A percentile compares a stretch with the other conserved stretches of the same genome.
phyloP scores from a whole-genome alignment of 2,113 vertebrate genomes.

The Terrapene triunguis region DNA sequence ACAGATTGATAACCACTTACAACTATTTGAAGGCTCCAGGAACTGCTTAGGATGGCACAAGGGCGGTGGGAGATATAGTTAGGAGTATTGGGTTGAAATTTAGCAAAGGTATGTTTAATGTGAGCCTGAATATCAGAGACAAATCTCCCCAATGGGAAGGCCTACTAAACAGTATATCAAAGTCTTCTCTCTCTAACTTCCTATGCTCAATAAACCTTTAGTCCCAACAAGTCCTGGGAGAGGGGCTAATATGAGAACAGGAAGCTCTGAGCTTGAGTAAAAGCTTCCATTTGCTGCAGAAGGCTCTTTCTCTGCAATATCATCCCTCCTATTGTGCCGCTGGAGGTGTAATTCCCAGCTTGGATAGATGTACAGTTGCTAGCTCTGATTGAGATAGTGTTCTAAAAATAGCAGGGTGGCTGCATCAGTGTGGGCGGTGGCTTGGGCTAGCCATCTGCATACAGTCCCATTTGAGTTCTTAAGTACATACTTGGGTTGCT shows the following conservation, averaged over 20 bases:
- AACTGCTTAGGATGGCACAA: neutral
- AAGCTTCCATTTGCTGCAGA: neutral
- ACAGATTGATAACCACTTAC: neutral
- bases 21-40: neutral
- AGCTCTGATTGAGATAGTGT: neutral
- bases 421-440: neutral
- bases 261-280: neutral
- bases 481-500: neutral
- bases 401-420: neutral
- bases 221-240: accelerated
- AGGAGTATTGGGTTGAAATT: neutral
- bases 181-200: neutral
- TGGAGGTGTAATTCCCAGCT: neutral
- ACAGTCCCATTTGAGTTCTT: neutral
- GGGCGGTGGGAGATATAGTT: neutral
- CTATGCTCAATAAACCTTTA: neutral
- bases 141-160: neutral
- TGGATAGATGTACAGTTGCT: neutral
- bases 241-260: neutral
- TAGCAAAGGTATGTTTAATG: neutral
- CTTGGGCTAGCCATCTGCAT: neutral
- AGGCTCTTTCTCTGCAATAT: neutral
- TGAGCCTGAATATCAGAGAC: neutral
- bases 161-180: neutral
- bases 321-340: neutral